Conservation (phyloP, 2,888 invertebrate genomes). For the Oscheius myriophilus region DNA sequence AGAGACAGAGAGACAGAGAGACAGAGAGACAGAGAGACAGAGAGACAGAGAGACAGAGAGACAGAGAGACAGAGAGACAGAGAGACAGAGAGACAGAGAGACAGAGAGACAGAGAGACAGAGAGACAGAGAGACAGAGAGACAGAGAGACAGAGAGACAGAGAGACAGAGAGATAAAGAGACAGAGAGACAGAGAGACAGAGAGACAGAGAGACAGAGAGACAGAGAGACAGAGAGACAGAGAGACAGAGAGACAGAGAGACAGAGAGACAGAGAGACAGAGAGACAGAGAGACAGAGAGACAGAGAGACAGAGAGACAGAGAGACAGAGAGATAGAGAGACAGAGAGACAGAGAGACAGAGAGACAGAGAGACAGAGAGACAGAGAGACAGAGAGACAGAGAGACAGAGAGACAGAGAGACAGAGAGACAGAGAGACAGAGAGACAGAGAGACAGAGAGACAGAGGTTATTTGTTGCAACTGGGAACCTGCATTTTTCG, state of each 20-base stretch:
- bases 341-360: no score
- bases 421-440: no score
- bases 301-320: neutral
- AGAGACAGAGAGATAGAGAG: no score
- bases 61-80: neutral
- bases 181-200: neutral
- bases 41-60: neutral
- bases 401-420: neutral
- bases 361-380: neutral
- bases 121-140: no score
- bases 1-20: no score
- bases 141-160: neutral
- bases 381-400: neutral
- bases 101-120: no score
- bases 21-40: no score
- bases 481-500: no score
- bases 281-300: neutral
- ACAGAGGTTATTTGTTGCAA: no score
- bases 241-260: no score
- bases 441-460: no score
- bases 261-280: neutral
- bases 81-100: neutral
- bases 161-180: neutral
- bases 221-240: no score
- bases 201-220: neutral